Base-by-base conservation (phyloP, 2,888 invertebrate species). In the Lycia hirtaria region DNA sequence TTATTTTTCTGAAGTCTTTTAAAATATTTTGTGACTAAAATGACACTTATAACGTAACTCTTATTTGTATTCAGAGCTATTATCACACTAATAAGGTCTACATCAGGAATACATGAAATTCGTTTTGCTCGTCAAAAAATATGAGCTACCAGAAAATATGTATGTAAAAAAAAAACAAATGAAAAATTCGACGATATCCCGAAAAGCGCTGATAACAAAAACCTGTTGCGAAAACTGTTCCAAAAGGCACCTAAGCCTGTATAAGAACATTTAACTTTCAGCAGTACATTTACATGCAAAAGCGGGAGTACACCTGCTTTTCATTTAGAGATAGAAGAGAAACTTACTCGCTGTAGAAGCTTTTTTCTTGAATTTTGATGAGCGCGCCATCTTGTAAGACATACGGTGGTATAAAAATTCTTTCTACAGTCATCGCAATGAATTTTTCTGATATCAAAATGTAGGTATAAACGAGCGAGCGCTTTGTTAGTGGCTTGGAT, bases 341-440 rank as follows among this genome's bases (percentile, higher is more conserved):
- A 56, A 56, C 45, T 56, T 56, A 50, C 50, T 50, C 62, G 58
- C 60, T 53, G 56, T 48, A 24, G 56, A 48, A 63, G 62, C 54
- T 64, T 67, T 71, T 70, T 71, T 63, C 63, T 64, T 71, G 71
- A 70, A 71, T 70, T 70, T 61, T 71, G 67, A 73, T 73, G 68
- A 70, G 68, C 52, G 35, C 44, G 35, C 22, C 17, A 32, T 45
- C 52, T 55, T n/a, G 51, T 12, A 40, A 10, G 47, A 67, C 65
- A 52, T 55, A 69, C 51, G 19, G 63, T 0, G 1, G n/a, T 1
- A 0, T 2, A 3, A 52, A 5, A 28, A 28, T 7, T 7, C 4
- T 0, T 20, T 6, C 19, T 0, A 9, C 37, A 19, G 22, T 22
- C 6, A 24, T 2, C 9, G 9, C n/a, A n/a, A n/a, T n/a, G n/a